Evolutionary conservation across 2,888 invertebrate genomes (phyloP).

Genomic region (Caenorhabditis wallacei): DNA sequence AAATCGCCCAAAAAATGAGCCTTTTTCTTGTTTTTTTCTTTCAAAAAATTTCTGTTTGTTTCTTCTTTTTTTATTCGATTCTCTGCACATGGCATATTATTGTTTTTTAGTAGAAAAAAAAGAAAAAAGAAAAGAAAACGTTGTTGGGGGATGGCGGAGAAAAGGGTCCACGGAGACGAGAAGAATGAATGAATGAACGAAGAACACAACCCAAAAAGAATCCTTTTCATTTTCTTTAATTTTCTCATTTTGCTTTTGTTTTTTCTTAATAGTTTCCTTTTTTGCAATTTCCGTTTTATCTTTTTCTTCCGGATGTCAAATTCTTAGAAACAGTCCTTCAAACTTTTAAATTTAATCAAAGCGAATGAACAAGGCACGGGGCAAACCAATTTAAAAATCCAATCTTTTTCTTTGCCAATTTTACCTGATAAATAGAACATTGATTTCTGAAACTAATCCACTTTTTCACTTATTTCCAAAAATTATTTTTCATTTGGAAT

Average conservation of each 20-base stretch:
- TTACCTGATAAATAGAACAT: constrained; percentile 18
- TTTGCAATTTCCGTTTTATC: not conserved
- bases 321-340: not conserved
- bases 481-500: not conserved
- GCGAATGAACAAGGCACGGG: not conserved
- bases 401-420: not conserved
- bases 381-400: not conserved
- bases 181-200: constrained; percentile 29
- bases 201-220: constrained; percentile 45
- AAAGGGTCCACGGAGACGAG: constrained; percentile 29
- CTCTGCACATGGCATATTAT: constrained; percentile 27
- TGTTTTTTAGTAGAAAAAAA: constrained; percentile 28
- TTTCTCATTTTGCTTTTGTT: constrained; percentile 1
- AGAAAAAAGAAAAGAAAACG: not conserved
- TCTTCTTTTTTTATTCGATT: constrained; percentile 23
- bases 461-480: not conserved
- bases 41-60: constrained; percentile 17
- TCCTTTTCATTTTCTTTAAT: constrained; percentile 28
- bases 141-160: not conserved
- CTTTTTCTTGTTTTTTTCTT: constrained; percentile 8
- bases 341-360: not conserved
- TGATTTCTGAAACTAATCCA: constrained; percentile 21
- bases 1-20: constrained; percentile 14
- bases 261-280: not conserved
- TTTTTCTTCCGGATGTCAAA: not conserved